A percentile compares a stretch with the other conserved stretches of the same genome.
These are phyloP conservation scores for Dione vanillae DNA, from an alignment of 2,888 invertebrate species.

Conservation along the genomic window DNA sequence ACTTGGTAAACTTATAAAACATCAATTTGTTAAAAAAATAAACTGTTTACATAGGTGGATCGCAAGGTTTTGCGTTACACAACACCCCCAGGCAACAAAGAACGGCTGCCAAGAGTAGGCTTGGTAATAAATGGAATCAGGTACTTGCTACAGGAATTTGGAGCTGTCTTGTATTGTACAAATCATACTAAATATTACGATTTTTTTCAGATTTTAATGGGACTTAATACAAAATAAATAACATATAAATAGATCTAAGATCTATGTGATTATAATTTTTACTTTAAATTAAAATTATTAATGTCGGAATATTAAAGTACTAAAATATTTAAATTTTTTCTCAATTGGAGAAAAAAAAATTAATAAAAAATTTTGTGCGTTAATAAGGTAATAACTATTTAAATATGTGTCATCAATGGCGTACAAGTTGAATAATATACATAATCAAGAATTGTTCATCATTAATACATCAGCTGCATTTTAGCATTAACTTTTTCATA, in stretches of 20 bases:
- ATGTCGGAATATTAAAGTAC: too few relatives aligned
- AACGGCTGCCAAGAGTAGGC: conserved; percentile 31
- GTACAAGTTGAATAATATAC: neutral
- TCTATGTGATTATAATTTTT: too few relatives aligned
- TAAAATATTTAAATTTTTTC: too few relatives aligned
- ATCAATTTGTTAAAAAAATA: conserved; percentile 3
- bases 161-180: conserved; percentile 9
- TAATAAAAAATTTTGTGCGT: too few relatives aligned
- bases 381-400: too few relatives aligned
- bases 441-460: neutral
- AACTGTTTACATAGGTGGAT: conserved; percentile 25
- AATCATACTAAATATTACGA: neutral
- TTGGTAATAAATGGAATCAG: conserved; percentile 25
- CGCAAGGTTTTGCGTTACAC: conserved; percentile 32
- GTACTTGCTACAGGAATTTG: conserved; percentile 21
- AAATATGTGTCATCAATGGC: neutral
- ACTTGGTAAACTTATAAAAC: conserved; percentile 3
- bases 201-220: too few relatives aligned
- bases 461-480: conserved; percentile 3
- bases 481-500: conserved; percentile 3
- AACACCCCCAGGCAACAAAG: conserved; percentile 27
- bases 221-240: too few relatives aligned
- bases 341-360: too few relatives aligned
- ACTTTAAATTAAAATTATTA: too few relatives aligned
- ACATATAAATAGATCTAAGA: too few relatives aligned